Evolutionary conservation across 2,113 vertebrate genomes (phyloP).

Genomic region (Sinocyclocheilus anophthalmus): DNA sequence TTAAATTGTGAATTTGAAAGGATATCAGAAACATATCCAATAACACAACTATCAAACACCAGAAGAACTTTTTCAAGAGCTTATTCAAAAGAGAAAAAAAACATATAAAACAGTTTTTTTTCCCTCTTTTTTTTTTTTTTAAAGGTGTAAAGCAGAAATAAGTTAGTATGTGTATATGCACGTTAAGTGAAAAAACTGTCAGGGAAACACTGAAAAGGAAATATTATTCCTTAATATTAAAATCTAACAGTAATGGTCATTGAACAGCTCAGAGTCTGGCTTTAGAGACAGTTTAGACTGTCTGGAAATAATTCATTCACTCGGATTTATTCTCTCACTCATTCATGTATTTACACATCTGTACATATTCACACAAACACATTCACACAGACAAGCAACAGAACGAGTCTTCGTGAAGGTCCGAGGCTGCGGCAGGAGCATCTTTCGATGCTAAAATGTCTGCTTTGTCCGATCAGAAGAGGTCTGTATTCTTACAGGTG

Average conservation of each 20-base stretch:
- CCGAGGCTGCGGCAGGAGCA: neutral
- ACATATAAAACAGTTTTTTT: neutral
- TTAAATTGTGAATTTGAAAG: neutral
- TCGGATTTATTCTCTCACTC: slow-evolving; percentile 6
- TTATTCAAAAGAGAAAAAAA: neutral
- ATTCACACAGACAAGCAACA: slow-evolving; percentile 17
- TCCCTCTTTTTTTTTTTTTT: neutral
- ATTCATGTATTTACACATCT: slow-evolving; percentile 4
- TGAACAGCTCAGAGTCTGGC: slow-evolving; percentile 18
- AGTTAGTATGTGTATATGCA: neutral
- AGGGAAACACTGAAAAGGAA: slow-evolving; percentile 1
- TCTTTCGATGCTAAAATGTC: neutral
- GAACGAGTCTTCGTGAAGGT: neutral
- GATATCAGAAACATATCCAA: neutral
- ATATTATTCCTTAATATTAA: neutral
- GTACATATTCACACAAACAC: slow-evolving; percentile 23
- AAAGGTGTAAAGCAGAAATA: neutral
- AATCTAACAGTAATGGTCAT: slow-evolving; percentile 12
- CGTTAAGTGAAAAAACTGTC: neutral
- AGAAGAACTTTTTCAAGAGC: neutral
- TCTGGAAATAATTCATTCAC: neutral
- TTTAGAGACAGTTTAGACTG: slow-evolving; percentile 10
- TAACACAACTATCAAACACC: slow-evolving; percentile 18
- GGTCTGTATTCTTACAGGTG: neutral
- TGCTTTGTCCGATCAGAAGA: neutral